Conservation (phyloP, 64 coral and sea anemone genomes). For the Actinia tenebrosa region DNA sequence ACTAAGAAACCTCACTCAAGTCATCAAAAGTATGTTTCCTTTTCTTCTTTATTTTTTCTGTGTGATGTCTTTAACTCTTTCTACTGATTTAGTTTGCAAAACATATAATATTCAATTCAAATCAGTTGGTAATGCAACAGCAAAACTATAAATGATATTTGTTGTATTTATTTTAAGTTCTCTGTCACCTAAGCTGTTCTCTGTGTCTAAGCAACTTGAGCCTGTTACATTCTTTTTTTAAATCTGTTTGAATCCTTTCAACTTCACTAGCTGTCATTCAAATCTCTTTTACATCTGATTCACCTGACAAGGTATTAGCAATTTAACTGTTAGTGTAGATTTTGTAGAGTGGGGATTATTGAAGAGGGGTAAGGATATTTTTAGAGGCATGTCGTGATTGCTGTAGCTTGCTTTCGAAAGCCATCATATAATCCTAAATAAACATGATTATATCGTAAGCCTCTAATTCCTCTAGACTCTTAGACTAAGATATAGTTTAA, state of each 20-base stretch:
- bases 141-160: not conserved
- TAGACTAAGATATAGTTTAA: not conserved
- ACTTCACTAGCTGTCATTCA: not conserved
- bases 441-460: not conserved
- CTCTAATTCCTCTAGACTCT: not conserved
- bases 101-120: not conserved
- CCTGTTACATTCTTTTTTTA: not conserved
- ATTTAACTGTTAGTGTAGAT: not conserved
- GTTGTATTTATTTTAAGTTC: not conserved
- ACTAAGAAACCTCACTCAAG: not conserved
- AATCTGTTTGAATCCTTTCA: not conserved
- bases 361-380: not conserved
- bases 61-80: not conserved
- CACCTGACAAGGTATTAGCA: not conserved
- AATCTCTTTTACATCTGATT: not conserved
- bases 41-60: not conserved
- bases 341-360: not conserved
- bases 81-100: not conserved
- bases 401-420: not conserved
- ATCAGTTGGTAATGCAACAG: not conserved
- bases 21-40: not conserved
- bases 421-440: not conserved
- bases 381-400: not conserved
- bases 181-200: not conserved
- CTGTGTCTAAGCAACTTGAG: not conserved